phyloP scores from a whole-genome alignment of 2,113 vertebrate genomes.

The Cynocephalus volans region DNA sequence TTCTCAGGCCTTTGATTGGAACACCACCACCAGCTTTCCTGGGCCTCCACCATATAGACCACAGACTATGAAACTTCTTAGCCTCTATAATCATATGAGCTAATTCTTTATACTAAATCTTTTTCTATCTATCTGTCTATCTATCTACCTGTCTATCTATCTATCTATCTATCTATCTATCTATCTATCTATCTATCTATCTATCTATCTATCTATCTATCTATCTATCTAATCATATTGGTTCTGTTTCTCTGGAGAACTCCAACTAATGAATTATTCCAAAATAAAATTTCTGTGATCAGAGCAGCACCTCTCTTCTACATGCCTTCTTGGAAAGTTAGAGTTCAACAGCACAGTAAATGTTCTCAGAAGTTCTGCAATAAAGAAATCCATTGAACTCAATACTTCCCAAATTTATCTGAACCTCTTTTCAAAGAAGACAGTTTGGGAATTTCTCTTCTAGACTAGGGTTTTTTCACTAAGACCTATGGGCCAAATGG shows the following conservation, averaged over 20 bases:
- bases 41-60: neutral
- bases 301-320: neutral
- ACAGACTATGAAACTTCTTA: neutral
- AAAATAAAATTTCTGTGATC: neutral
- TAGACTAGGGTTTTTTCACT: neutral
- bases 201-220: too few relatives aligned
- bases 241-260: neutral
- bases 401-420: constrained; percentile 19
- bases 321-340: neutral
- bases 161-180: too few relatives aligned
- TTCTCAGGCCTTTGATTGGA: neutral
- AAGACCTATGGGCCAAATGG: neutral
- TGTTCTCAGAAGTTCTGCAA: constrained; percentile 40
- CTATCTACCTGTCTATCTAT: too few relatives aligned
- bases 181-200: too few relatives aligned
- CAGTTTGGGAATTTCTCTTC: neutral
- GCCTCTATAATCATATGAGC: neutral
- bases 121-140: neutral
- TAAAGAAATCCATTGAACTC: neutral
- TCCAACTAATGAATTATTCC: neutral
- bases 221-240: neutral
- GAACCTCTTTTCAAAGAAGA: constrained; percentile 49
- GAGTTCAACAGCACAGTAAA: neutral
- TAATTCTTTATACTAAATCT: neutral
- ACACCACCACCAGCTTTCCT: neutral